Evolutionary conservation across 35 echinoderm and acorn worm genomes (phyloP).

Genomic region (Heliocidaris erythrogramma): DNA sequence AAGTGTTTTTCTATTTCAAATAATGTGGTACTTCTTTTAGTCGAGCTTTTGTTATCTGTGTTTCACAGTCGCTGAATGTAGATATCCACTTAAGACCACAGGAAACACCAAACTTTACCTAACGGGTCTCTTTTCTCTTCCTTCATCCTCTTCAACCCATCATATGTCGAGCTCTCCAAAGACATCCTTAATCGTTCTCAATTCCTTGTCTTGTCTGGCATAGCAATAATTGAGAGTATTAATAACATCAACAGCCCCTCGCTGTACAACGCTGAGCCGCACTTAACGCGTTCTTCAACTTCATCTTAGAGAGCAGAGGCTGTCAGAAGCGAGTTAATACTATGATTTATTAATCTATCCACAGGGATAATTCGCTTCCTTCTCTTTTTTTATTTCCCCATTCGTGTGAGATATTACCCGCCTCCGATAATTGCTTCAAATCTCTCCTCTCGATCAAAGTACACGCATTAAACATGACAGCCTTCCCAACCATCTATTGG

Average conservation of each 20-base stretch:
- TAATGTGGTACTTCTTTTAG: not conserved
- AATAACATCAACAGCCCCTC: constrained; percentile 9
- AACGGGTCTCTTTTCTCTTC: not conserved
- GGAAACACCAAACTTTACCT: not conserved
- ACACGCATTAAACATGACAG: constrained; percentile 11
- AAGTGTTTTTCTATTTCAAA: too few species aligned
- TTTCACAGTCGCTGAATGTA: not conserved
- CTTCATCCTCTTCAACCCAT: not conserved
- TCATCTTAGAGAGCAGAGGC: not conserved
- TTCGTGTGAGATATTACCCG: not conserved
- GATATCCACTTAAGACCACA: not conserved
- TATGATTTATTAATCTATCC: constrained; percentile 19
- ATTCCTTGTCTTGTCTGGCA: not conserved
- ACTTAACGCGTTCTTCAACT: constrained; percentile 16
- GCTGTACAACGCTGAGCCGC: not conserved
- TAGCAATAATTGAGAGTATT: constrained; percentile 19
- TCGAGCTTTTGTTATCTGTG: not conserved
- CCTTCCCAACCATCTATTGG: not conserved
- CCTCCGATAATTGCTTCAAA: not conserved
- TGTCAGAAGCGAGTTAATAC: not conserved
- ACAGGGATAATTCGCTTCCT: not conserved
- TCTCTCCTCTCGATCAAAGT: constrained; percentile 3
- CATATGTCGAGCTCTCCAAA: not conserved
- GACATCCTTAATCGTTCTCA: constrained; percentile 9
- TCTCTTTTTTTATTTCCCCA: not conserved